These are phyloP conservation scores for Temnothorax curvispinosus DNA, from an alignment of 1,140 invertebrate genomes.

Conservation along the genomic window DNA sequence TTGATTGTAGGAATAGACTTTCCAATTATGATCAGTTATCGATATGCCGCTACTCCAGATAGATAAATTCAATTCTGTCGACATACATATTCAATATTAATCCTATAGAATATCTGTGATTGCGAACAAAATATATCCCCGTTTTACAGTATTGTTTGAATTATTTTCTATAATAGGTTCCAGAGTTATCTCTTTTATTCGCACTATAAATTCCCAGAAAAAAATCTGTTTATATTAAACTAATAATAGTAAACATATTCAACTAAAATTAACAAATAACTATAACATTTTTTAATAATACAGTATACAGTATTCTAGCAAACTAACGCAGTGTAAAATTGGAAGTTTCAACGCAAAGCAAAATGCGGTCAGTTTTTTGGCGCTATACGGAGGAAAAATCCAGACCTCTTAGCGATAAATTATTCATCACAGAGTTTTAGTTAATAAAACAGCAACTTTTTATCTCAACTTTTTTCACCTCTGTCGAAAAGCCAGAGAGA, in stretches of 20 bases:
- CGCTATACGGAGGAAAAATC: neutral
- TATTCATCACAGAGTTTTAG: slow-evolving; percentile 19
- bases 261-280: neutral
- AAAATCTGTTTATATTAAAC: neutral
- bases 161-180: slow-evolving; percentile 1
- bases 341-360: neutral
- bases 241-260: neutral
- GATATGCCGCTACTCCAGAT: neutral
- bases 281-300: neutral
- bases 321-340: neutral
- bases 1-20: neutral
- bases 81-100: slow-evolving; percentile 34
- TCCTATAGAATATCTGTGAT: neutral
- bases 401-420: slow-evolving; percentile 17
- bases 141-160: neutral
- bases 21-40: neutral
- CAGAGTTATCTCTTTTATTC: neutral
- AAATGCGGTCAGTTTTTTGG: slow-evolving; percentile 24
- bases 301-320: neutral
- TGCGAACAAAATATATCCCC: neutral
- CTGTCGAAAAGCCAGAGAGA: neutral
- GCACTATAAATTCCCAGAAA: neutral
- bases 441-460: slow-evolving; percentile 41
- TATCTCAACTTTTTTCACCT: neutral
- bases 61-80: neutral